These are phyloP conservation scores for Cebus imitator DNA, from an alignment of 2,113 vertebrate species.

Conservation along the genomic window DNA sequence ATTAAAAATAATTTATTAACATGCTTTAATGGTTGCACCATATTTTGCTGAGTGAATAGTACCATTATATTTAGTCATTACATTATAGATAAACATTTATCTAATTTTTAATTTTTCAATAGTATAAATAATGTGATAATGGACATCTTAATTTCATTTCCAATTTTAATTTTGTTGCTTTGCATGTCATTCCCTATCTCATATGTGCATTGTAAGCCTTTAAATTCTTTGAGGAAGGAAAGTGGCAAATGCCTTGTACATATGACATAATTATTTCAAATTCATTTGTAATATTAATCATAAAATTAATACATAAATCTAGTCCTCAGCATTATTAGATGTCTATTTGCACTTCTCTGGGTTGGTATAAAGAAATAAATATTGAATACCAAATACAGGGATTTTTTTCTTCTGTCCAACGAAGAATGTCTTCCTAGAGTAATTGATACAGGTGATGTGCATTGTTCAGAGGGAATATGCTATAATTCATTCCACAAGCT, in stretches of 20 bases:
- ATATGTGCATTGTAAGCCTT: neutral
- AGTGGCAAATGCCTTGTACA: constrained; percentile 22
- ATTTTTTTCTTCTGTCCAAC: constrained; percentile 60
- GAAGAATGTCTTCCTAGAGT: constrained; percentile 79
- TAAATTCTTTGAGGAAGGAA: constrained; percentile 52
- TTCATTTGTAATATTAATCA: constrained; percentile 75
- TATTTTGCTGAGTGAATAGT: neutral
- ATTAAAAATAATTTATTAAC: constrained; percentile 1
- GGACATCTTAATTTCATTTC: constrained; percentile 67
- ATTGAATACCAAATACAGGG: constrained; percentile 61
- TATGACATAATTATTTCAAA: constrained; percentile 67
- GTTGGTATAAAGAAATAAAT: constrained; percentile 70
- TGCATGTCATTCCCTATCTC: constrained; percentile 1
- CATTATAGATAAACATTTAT: constrained; percentile 25
- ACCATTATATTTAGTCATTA: constrained; percentile 9
- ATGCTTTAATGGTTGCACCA: neutral
- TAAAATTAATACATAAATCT: constrained; percentile 72
- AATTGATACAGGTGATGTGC: constrained; percentile 80
- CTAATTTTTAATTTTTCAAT: constrained; percentile 28
- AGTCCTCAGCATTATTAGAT: constrained; percentile 70
- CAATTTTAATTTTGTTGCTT: constrained; percentile 72
- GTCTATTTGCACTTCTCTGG: constrained; percentile 64
- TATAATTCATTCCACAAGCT: constrained; percentile 84
- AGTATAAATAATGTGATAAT: constrained; percentile 59
- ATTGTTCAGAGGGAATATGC: constrained; percentile 84